Base-by-base conservation (phyloP, 2,113 vertebrate genomes). In the Acanthochromis polyacanthus region DNA sequence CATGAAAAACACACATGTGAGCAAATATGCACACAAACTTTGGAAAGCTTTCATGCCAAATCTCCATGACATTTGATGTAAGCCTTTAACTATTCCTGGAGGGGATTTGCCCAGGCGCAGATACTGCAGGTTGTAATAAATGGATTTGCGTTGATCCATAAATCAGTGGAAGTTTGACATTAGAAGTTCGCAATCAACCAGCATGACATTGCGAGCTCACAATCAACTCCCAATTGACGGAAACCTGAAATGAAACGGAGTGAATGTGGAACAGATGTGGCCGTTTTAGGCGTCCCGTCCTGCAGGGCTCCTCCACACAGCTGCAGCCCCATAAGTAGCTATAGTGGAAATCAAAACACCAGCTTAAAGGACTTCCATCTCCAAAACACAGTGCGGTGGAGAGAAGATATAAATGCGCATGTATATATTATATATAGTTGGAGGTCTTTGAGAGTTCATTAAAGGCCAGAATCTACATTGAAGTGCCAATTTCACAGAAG, bases 61-160 rank as follows among this genome's bases (percentile, higher is more conserved):
- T 86, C 85, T 87, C 61, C 25, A 23, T 91, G 90, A 89, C 86
- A 93, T 91, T 91, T 89, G 61, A 87, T 64, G 82, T 80, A 88
- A 90, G 84, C 83, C 80, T 64, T 85, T 58, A 79, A 84, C 60
- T 80, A 80, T 32, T 84, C 75, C 60, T 68, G 78, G 11, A 61
- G 85, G 78, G 90, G 85, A 82, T 89, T 87, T 40, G 72, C 80
- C 71, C 73, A 32, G 65, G 78, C 83, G 75, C 81, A 74, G 82
- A 88, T 80, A 75, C 59, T 66, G 76, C 72, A 85, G 83, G 83
- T 80, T 87, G 74, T 59, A 85, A 82, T 83, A 80, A 78, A 86
- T 83, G 75, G 82, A 88, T 87, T 86, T 81, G 65, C 45, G 81
- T 65, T 78, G 67, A 81, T 84, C 78, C 79, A 75, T 82, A 71